Evolutionary conservation across 2,888 invertebrate genomes (phyloP).

Genomic region (Allolobophora icterica): DNA sequence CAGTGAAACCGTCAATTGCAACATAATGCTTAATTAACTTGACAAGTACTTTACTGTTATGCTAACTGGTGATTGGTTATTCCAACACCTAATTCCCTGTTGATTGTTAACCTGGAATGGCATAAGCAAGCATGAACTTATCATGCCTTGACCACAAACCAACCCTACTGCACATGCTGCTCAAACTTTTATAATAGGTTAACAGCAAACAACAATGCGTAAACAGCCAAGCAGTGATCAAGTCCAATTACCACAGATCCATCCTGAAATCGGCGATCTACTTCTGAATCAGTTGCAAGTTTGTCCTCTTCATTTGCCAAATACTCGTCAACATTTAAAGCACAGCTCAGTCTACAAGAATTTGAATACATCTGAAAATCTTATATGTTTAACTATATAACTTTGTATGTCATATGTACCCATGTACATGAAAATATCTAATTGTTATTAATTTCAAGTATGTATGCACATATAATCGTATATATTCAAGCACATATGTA

Average conservation of each 20-base stretch:
- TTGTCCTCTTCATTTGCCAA: not conserved
- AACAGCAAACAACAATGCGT: not conserved
- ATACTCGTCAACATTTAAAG: slow-evolving; percentile 3
- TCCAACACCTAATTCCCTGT: not conserved
- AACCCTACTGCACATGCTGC: not conserved
- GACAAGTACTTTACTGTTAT: no score
- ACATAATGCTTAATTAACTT: no score
- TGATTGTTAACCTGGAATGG: not conserved
- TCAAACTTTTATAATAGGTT: not conserved
- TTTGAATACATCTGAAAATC: no score
- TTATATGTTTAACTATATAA: no score
- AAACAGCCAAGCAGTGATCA: not conserved
- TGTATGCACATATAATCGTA: no score
- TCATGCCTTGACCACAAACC: not conserved
- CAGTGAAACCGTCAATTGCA: no score
- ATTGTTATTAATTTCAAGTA: no score
- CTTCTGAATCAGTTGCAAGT: not conserved
- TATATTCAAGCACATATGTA: no score
- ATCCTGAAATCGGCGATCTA: not conserved
- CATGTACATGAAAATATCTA: no score
- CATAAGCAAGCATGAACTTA: not conserved
- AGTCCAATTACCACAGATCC: not conserved
- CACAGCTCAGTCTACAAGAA: slow-evolving; percentile 3
- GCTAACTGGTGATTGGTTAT: not conserved
- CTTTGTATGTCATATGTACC: no score